These are phyloP conservation scores for Anomalospiza imberbis DNA, from an alignment of 2,797 vertebrate genomes.

Conservation along the genomic window DNA sequence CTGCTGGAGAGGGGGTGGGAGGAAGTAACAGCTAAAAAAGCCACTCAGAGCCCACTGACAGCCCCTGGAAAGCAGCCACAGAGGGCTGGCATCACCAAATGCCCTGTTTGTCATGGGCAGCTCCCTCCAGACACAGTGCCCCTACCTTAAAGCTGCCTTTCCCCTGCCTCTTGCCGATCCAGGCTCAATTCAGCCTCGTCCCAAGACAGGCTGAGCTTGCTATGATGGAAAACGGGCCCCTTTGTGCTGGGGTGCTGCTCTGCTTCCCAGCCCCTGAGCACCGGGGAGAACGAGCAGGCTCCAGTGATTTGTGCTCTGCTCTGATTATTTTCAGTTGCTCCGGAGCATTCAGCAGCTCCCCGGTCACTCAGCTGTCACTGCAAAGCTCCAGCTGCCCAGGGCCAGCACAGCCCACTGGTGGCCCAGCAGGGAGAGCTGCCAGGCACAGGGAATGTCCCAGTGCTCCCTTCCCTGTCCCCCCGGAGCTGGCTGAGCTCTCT, in stretches of 20 bases:
- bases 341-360: background rate
- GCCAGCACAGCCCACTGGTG: background rate
- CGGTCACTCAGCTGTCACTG: background rate
- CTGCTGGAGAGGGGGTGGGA: background rate
- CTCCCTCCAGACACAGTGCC: background rate
- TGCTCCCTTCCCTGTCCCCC: background rate
- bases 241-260: background rate
- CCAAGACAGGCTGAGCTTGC: background rate
- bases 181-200: background rate
- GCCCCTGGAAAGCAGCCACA: background rate
- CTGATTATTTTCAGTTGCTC: background rate
- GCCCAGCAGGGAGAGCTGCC: background rate
- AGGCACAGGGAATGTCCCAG: background rate
- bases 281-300: background rate
- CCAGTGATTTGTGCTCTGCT: background rate
- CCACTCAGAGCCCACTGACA: background rate
- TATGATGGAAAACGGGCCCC: rapidly evolving
- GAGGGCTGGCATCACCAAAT: background rate
- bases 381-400: background rate
- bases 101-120: background rate
- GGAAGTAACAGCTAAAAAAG: background rate
- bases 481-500: background rate
- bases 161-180: background rate
- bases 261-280: background rate
- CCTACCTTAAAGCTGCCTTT: background rate